phyloP scores from a whole-genome alignment of 2,113 vertebrate species.

The Prionailurus bengalensis region DNA sequence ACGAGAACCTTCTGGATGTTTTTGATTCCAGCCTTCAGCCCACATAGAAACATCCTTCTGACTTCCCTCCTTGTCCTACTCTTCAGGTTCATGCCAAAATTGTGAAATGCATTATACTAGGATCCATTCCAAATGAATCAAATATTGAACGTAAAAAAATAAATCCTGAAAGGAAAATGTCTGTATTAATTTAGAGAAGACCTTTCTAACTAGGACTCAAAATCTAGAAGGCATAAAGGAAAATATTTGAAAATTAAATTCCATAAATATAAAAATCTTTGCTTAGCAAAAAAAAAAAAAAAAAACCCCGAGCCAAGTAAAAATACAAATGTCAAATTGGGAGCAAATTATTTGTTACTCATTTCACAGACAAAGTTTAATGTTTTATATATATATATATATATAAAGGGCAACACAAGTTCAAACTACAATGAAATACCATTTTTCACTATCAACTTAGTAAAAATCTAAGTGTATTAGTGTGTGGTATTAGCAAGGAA shows the following conservation, averaged over 20 bases:
- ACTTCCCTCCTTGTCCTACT: no score
- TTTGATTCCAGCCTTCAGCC: neutral
- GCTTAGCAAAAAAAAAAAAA: neutral
- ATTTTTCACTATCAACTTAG: neutral
- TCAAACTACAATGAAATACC: neutral
- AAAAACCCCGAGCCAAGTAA: conserved; percentile 46
- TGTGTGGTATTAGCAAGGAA: neutral
- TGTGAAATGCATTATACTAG: neutral
- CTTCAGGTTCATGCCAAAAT: neutral
- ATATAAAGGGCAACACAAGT: neutral
- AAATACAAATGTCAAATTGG: neutral
- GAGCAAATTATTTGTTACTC: conserved; percentile 12
- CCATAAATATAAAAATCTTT: conserved; percentile 22
- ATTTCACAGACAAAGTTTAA: neutral
- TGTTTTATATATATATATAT: neutral
- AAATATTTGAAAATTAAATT: conserved; percentile 23
- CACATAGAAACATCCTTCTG: neutral
- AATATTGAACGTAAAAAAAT: neutral
- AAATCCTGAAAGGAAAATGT: neutral
- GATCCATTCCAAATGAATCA: conserved; percentile 24
- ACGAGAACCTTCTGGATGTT: neutral
- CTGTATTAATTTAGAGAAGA: conserved; percentile 20
- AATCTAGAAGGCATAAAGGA: conserved; percentile 6
- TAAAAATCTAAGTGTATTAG: neutral
- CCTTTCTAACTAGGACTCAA: conserved; percentile 31